A percentile compares a stretch with the other conserved stretches of the same genome.
Evolutionary conservation across 1,140 invertebrate species (phyloP).

Genomic region (Anoplophora glabripennis): DNA sequence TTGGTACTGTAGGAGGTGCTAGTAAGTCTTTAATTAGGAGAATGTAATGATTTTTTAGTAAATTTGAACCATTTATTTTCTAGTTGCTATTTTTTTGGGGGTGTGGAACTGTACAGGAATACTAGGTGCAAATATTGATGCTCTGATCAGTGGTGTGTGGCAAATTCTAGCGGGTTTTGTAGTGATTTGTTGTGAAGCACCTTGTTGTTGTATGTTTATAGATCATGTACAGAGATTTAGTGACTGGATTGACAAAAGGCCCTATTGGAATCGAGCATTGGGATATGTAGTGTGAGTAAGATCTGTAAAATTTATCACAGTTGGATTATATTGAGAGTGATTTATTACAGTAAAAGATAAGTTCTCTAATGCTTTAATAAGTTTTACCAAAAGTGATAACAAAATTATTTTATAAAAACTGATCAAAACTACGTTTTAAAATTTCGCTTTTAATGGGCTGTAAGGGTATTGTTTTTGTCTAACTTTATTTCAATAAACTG

Average conservation of each 20-base stretch:
- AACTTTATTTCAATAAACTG: no score
- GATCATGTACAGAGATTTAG: slow-evolving; percentile 86
- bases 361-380: no score
- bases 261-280: slow-evolving; percentile 87
- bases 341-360: background rate
- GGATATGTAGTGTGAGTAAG: slow-evolving; percentile 78
- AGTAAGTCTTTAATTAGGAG: slow-evolving; percentile 55
- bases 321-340: background rate
- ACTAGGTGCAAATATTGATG: slow-evolving; percentile 60
- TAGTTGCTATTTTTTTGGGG: slow-evolving; percentile 88
- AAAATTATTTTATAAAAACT: no score
- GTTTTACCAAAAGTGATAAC: no score
- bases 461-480: no score
- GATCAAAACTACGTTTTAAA: no score
- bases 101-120: slow-evolving; percentile 75
- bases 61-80: slow-evolving; percentile 36
- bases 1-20: slow-evolving; percentile 81
- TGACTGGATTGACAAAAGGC: slow-evolving; percentile 75
- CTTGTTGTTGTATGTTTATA: slow-evolving; percentile 92
- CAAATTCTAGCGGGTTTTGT: slow-evolving; percentile 87
- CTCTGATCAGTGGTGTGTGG: slow-evolving; percentile 79
- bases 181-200: slow-evolving; percentile 84
- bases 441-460: no score
- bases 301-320: slow-evolving; percentile 1
- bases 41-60: background rate